Evolutionary conservation across 2,113 vertebrate species (phyloP).

Genomic region (Lipotes vexillifer): DNA sequence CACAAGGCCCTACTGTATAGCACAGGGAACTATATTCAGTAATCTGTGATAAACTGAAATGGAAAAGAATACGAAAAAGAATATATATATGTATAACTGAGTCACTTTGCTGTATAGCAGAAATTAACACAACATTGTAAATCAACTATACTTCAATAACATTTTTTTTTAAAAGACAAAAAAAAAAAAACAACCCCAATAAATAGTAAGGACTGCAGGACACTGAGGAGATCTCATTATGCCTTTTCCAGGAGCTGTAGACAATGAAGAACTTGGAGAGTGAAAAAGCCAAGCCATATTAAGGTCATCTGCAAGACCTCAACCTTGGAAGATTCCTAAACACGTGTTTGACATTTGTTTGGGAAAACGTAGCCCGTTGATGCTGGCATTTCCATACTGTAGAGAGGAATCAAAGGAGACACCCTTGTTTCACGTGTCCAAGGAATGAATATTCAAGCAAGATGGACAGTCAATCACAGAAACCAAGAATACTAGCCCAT

Average conservation of each 20-base stretch:
- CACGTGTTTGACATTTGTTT: background rate
- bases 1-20: background rate
- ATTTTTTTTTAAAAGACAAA: background rate
- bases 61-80: background rate
- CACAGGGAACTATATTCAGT: background rate
- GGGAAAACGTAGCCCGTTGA: background rate
- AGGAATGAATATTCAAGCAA: background rate
- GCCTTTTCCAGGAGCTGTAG: background rate
- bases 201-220: background rate
- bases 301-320: background rate
- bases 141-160: background rate
- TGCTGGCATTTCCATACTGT: background rate
- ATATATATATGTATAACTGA: background rate
- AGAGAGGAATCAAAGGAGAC: background rate
- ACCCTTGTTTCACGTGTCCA: background rate
- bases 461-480: background rate
- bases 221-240: background rate
- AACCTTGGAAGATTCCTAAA: background rate
- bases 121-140: background rate
- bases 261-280: background rate
- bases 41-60: background rate
- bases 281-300: background rate
- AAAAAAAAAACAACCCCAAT: background rate
- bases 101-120: background rate
- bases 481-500: background rate